phyloP scores from a whole-genome alignment of 2,113 vertebrate genomes.

The Megaceryle torquata region DNA sequence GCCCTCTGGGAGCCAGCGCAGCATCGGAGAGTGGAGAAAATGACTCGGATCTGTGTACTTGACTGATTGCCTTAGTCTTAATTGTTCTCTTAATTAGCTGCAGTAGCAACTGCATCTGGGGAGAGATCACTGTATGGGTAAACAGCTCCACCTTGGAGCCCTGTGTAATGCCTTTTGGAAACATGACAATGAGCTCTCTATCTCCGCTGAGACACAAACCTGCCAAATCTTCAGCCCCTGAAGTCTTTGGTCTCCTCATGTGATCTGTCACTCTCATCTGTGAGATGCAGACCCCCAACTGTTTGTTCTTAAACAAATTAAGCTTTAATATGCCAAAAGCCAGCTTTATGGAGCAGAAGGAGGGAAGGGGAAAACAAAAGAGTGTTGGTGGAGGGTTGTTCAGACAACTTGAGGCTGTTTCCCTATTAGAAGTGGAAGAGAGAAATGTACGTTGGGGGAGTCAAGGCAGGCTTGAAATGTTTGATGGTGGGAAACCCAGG shows the following conservation, averaged over 20 bases:
- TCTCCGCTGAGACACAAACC: conserved; percentile 74
- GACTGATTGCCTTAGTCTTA: conserved; percentile 90
- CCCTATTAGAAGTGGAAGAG: neutral
- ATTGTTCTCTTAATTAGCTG: conserved; percentile 99
- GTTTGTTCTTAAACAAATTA: conserved; percentile 78
- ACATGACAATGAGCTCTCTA: conserved; percentile 75
- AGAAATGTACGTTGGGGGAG: neutral
- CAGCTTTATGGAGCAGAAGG: conserved; percentile 43
- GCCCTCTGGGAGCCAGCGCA: conserved; percentile 77
- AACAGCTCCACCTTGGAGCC: conserved; percentile 84
- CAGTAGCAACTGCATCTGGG: conserved; percentile 88
- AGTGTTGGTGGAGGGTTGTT: neutral
- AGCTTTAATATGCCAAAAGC: conserved; percentile 76
- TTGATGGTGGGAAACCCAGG: neutral
- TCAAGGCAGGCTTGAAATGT: neutral
- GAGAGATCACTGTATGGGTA: conserved; percentile 84
- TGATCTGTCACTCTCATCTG: conserved; percentile 63
- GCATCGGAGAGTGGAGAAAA: conserved; percentile 76
- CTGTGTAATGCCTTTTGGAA: conserved; percentile 81
- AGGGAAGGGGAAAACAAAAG: conserved; percentile 59
- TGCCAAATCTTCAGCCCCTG: conserved; percentile 76
- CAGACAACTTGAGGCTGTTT: neutral
- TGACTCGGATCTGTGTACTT: conserved; percentile 79
- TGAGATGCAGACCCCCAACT: conserved; percentile 63
- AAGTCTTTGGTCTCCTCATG: conserved; percentile 57